These are phyloP conservation scores for Chrysochloris asiatica DNA, from an alignment of 2,113 vertebrate genomes.

Conservation along the genomic window DNA sequence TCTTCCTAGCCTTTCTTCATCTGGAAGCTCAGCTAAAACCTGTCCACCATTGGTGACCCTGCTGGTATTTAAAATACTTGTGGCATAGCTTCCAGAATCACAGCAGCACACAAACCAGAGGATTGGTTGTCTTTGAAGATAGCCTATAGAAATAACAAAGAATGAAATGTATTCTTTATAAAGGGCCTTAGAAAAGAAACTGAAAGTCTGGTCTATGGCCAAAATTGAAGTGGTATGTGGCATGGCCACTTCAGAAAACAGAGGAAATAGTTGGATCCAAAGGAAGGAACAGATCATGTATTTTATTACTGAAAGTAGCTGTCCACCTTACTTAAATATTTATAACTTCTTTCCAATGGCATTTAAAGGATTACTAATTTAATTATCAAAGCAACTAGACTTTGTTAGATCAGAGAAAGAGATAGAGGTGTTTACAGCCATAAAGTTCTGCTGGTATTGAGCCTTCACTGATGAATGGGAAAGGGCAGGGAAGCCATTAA, in stretches of 20 bases:
- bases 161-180: conserved; percentile 5
- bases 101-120: no score
- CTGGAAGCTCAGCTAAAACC: no score
- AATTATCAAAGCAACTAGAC: conserved; percentile 36
- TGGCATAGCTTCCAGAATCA: no score
- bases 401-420: conserved; percentile 49
- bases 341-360: conserved; percentile 44
- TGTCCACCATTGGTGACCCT: no score
- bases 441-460: conserved; percentile 13
- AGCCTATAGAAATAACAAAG: background rate
- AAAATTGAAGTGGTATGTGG: conserved; percentile 21
- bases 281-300: conserved; percentile 20
- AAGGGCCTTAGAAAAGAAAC: background rate
- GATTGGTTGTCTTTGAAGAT: conserved; percentile 30
- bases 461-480: conserved; percentile 49
- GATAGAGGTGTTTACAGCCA: conserved; percentile 11
- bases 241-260: conserved; percentile 8
- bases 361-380: conserved; percentile 54
- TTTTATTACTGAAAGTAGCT: conserved; percentile 51
- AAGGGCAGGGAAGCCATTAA: conserved; percentile 7
- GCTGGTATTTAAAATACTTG: no score
- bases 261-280: background rate
- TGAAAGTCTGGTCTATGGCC: background rate
- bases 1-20: no score
- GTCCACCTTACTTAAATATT: conserved; percentile 18